A percentile compares a stretch with the other conserved stretches of the same genome.
Evolutionary conservation across 2,888 invertebrate species (phyloP).

Genomic region (Baccha elongata): DNA sequence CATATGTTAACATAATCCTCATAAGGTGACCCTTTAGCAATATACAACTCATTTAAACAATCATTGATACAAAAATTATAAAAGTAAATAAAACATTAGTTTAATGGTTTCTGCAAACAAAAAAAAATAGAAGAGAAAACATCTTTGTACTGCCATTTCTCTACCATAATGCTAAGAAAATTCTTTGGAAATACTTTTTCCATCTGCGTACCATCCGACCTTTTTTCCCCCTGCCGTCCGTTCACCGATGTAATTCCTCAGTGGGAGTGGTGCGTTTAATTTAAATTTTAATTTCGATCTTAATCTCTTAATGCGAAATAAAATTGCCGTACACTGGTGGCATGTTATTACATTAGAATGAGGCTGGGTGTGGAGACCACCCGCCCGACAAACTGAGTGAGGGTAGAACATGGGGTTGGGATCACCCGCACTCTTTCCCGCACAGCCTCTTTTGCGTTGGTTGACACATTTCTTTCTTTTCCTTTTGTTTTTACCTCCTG

Average conservation of each 20-base stretch:
- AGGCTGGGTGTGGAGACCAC: constrained; percentile 18
- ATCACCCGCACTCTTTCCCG: constrained; percentile 27
- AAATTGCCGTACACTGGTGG: constrained; percentile 81
- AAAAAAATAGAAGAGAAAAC: too few relatives aligned
- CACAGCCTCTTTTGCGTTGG: constrained; percentile 60
- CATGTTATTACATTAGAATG: constrained; percentile 75
- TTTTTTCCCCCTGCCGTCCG: not conserved
- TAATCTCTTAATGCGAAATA: constrained; percentile 82
- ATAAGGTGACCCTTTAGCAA: too few relatives aligned
- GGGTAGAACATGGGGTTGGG: constrained; percentile 48
- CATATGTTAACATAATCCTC: too few relatives aligned
- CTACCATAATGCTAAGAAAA: not conserved
- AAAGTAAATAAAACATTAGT: too few relatives aligned
- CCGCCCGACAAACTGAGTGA: constrained; percentile 10
- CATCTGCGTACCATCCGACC: constrained; percentile 30
- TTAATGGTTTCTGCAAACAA: too few relatives aligned
- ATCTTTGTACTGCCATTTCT: constrained; percentile 12
- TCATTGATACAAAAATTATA: too few relatives aligned
- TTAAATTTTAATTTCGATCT: constrained; percentile 82
- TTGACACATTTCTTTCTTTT: constrained; percentile 69
- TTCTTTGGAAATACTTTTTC: constrained; percentile 21
- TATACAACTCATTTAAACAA: too few relatives aligned
- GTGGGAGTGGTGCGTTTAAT: constrained; percentile 77
- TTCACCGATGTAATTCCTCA: constrained; percentile 28
- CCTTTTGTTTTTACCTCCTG: constrained; percentile 63